Evolutionary conservation across 2,797 vertebrate species (phyloP).

Genomic region (Molossus alvarezi): DNA sequence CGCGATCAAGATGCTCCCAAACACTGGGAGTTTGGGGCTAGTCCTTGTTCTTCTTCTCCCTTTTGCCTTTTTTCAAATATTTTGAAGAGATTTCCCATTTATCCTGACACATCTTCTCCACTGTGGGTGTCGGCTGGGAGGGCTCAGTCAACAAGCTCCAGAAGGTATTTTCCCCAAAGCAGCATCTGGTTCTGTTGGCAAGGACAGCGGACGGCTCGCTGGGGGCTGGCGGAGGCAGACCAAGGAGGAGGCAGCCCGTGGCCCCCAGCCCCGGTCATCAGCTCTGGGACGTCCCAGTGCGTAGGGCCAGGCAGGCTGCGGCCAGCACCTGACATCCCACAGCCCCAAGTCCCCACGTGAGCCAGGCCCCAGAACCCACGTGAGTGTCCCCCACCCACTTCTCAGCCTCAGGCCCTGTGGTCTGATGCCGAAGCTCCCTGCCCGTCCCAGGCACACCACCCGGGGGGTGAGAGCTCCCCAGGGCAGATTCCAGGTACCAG

Average conservation of each 20-base stretch:
- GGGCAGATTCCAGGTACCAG: not conserved
- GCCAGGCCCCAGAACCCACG: not conserved
- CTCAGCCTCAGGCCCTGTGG: not conserved
- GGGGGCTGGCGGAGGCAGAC: conserved; percentile 76
- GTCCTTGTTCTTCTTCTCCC: not conserved
- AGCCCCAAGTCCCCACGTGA: not conserved
- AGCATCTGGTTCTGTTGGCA: conserved; percentile 90
- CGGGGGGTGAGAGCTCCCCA: not conserved
- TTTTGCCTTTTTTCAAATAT: conserved; percentile 84
- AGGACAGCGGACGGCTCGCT: conserved; percentile 79
- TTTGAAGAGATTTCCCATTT: conserved; percentile 89
- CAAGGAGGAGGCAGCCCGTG: not conserved
- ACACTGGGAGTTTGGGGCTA: not conserved
- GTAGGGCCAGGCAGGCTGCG: fast-evolving
- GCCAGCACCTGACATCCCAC: not conserved
- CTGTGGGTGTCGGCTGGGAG: conserved; percentile 88
- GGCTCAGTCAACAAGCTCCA: conserved; percentile 88
- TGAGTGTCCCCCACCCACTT: not conserved
- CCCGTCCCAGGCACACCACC: not conserved
- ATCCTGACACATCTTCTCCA: conserved; percentile 84
- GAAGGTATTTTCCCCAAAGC: conserved; percentile 91
- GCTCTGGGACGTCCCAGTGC: not conserved
- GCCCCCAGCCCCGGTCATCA: not conserved
- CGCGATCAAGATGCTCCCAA: not conserved
- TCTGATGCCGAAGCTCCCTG: not conserved